phyloP scores from a whole-genome alignment of 1,140 invertebrate species.

The Drosophila seguyi region DNA sequence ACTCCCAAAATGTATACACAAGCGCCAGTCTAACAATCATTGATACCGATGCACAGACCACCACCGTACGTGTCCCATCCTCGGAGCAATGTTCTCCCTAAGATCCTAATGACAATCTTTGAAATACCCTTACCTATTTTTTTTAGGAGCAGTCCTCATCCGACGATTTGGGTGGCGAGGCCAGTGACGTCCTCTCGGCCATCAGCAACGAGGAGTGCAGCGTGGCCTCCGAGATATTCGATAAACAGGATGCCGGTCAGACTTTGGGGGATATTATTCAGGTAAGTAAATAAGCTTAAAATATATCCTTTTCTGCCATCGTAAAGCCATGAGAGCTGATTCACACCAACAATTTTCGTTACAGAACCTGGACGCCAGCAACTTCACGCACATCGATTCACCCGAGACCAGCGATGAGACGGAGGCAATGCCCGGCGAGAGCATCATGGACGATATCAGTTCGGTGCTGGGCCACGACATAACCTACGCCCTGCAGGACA shows the following conservation, averaged over 20 bases:
- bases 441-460: slow-evolving; percentile 91
- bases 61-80: slow-evolving; percentile 73
- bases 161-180: slow-evolving; percentile 71
- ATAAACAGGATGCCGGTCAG: slow-evolving; percentile 73
- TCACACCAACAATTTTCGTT: not conserved
- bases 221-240: slow-evolving; percentile 88
- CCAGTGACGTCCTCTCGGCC: slow-evolving; percentile 87
- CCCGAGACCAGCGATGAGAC: slow-evolving; percentile 91
- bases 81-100: not conserved
- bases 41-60: slow-evolving; percentile 86
- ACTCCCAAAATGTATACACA: slow-evolving; percentile 83
- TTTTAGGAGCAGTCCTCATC: slow-evolving; percentile 78
- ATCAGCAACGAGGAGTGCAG: slow-evolving; percentile 90
- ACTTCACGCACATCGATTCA: slow-evolving; percentile 92
- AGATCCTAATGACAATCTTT: not conserved
- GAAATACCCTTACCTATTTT: not conserved
- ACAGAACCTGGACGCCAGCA: slow-evolving; percentile 84
- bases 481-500: slow-evolving; percentile 88
- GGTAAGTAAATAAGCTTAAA: slow-evolving; percentile 30
- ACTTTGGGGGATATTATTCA: slow-evolving; percentile 82
- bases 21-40: slow-evolving; percentile 87
- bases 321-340: not conserved
- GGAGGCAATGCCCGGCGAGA: slow-evolving; percentile 90
- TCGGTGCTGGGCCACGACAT: slow-evolving; percentile 90
- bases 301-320: too few relatives aligned